Base-by-base conservation (phyloP, 2,113 vertebrate genomes). In the Calypte anna region DNA sequence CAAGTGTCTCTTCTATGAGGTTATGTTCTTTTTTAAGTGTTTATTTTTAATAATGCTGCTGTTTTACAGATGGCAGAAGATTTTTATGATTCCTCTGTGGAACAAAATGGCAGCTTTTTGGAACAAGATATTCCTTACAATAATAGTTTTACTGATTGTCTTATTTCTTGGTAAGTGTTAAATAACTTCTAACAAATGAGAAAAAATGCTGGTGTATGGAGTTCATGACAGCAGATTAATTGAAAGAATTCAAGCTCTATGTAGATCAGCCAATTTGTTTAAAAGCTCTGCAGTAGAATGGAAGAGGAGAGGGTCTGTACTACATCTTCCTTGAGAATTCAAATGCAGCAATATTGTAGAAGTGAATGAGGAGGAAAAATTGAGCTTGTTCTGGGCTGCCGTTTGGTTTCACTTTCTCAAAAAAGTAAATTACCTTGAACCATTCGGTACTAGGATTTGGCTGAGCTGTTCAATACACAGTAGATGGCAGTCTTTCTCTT, bases 71-170 rank as follows among this genome's bases (percentile, higher is more conserved):
- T 99, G 99, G 99, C 98, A 98, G 93, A 98, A 96, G 72, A 97
- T 99, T 96, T 99, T 99, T 97, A 98, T 79, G 77, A 98, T 98
- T 98, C 96, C 94, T 67, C 89, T 99, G 53, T 99, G 98, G 99
- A 98, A 96, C 96, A 98, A 97, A 98, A 95, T 99, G 72, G 97
- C 98, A 94, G 96, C 97, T 43, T 98, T 98, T 67, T 99, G 98
- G 99, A 99, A 99, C 97, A 99, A 98, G 93, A 98, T 97, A 84
- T 99, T 99, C 91, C 98, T 99, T 90, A 98, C 99, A 36, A 99
- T 99, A 96, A 99, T 99, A 95, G 96, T 99, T 95, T 95, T 99
- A 48, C 97, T 99, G 70, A 98, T 99, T 88, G 85, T 99, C 96
- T 98, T 99, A 30, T 99, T 99, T 97, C 94, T 99, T 70, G 99